Conservation (phyloP, 2,797 vertebrate genomes). For the Leptodactylus fallax region DNA sequence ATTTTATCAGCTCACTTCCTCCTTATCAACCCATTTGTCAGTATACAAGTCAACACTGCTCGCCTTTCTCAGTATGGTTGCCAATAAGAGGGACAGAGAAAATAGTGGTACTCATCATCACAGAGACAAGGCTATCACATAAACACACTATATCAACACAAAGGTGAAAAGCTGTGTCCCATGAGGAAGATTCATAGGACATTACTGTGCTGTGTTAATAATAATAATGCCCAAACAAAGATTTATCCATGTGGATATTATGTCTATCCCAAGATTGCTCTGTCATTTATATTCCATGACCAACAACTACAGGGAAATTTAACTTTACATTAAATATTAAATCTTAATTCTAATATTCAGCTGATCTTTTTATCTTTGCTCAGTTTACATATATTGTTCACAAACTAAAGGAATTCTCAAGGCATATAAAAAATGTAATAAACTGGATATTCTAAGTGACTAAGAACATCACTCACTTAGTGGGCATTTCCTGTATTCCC, state of each 20-base stretch:
- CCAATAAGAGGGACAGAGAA: slow-evolving; percentile 15
- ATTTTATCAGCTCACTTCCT: slow-evolving; percentile 54
- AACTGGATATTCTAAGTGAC: too few relatives aligned
- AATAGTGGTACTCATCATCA: slow-evolving; percentile 9
- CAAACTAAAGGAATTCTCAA: too few relatives aligned
- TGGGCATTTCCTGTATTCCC: too few relatives aligned
- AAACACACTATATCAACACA: slow-evolving; percentile 27
- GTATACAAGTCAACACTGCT: slow-evolving; percentile 37
- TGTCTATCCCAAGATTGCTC: neutral
- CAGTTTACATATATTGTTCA: too few relatives aligned
- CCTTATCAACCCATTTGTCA: slow-evolving; percentile 57
- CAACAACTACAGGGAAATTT: too few relatives aligned
- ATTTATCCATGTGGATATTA: neutral
- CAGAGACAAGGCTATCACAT: neutral
- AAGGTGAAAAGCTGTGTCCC: neutral
- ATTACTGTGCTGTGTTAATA: neutral
- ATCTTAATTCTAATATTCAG: too few relatives aligned
- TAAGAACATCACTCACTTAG: too few relatives aligned
- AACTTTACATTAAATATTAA: too few relatives aligned
- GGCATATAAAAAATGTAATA: neutral
- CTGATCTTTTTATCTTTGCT: neutral
- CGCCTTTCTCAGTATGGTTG: slow-evolving; percentile 42
- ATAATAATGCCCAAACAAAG: slow-evolving; percentile 12
- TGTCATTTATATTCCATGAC: neutral
- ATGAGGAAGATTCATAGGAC: slow-evolving; percentile 13